phyloP scores from a whole-genome alignment of 2,888 invertebrate genomes.

The Hydraecia micacea region DNA sequence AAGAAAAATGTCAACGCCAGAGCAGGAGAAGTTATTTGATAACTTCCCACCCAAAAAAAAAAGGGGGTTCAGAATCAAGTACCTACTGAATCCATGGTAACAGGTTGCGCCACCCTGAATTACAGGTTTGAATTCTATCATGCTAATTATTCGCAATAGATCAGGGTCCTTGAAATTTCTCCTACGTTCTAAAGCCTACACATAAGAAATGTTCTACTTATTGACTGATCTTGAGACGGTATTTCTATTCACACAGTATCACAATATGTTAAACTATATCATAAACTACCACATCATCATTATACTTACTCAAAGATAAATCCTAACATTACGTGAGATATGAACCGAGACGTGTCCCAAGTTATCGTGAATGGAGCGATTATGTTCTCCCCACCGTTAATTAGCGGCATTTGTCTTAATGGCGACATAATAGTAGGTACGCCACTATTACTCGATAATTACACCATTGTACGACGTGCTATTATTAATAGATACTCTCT shows the following conservation, averaged over 20 bases:
- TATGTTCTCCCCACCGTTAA: slow-evolving; percentile 51
- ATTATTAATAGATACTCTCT: slow-evolving; percentile 24
- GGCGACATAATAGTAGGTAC: slow-evolving; percentile 38
- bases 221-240: neutral
- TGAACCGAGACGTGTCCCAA: slow-evolving; percentile 22
- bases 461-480: slow-evolving; percentile 35
- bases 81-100: neutral
- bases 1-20: neutral
- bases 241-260: slow-evolving; percentile 20
- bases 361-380: slow-evolving; percentile 38
- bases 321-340: slow-evolving; percentile 38
- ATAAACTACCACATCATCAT: slow-evolving; percentile 31
- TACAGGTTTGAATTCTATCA: neutral
- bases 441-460: slow-evolving; percentile 50
- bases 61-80: neutral
- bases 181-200: neutral
- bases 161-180: neutral
- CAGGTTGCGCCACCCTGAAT: neutral
- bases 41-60: too few relatives aligned
- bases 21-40: too few relatives aligned
- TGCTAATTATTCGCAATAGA: neutral
- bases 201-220: neutral
- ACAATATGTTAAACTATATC: neutral
- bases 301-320: slow-evolving; percentile 34
- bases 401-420: slow-evolving; percentile 54